These are phyloP conservation scores for Cavia porcellus DNA, from an alignment of 2,113 vertebrate genomes.

Conservation along the genomic window DNA sequence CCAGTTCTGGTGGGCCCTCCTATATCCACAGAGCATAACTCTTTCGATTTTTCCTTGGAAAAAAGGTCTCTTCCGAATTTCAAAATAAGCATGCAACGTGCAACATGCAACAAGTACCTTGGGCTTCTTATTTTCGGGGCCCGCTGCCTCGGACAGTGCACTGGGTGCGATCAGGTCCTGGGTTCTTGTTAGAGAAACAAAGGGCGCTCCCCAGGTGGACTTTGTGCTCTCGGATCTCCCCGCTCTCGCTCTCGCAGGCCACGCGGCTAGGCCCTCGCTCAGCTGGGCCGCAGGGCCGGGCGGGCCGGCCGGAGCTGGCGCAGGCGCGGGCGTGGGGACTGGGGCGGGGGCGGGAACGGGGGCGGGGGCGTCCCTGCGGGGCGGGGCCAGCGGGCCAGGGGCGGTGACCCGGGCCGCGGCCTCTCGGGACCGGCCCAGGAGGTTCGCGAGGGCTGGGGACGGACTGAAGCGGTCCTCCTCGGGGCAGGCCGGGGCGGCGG, in stretches of 20 bases:
- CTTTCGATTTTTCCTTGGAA: not conserved
- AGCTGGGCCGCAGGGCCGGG: conserved; percentile 64
- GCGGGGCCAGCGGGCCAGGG: not conserved
- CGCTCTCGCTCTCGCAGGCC: conserved; percentile 79
- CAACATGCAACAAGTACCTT: conserved; percentile 86
- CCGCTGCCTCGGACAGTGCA: conserved; percentile 81
- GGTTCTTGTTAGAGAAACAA: conserved; percentile 84
- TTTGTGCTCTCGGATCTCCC: conserved; percentile 56
- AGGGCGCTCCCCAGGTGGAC: conserved; percentile 71
- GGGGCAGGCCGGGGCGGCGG: no score
- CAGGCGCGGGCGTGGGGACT: not conserved
- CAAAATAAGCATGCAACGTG: conserved; percentile 85
- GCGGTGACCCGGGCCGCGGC: not conserved
- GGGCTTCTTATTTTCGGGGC: conserved; percentile 85
- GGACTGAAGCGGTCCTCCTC: conserved; percentile 72
- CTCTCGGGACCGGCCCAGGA: conserved; percentile 55
- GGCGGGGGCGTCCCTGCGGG: not conserved
- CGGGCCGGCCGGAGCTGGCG: conserved; percentile 1
- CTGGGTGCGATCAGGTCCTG: conserved; percentile 84
- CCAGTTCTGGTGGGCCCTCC: not conserved
- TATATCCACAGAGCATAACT: not conserved
- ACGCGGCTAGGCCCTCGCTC: not conserved
- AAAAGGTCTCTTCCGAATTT: not conserved
- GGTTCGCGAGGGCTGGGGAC: conserved; percentile 70
- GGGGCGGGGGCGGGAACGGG: conserved; percentile 28